Conservation (phyloP, 2,113 vertebrate species). For the Plecturocebus donacophilus region DNA sequence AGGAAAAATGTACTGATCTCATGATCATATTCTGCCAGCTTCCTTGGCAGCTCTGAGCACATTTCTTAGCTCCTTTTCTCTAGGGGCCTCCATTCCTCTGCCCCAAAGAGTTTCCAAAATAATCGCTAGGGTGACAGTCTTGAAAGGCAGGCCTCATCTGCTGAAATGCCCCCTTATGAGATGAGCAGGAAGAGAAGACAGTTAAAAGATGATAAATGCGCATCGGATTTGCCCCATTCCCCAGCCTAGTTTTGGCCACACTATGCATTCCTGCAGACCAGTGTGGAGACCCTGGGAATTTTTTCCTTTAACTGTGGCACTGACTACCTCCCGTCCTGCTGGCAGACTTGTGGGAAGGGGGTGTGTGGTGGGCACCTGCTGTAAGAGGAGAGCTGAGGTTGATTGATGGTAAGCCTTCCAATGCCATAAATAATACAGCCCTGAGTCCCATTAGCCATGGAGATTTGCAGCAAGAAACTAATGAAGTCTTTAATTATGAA, state of each 20-base stretch:
- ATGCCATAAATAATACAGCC: background rate
- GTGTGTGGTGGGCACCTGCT: background rate
- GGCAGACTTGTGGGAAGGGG: background rate
- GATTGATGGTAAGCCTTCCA: background rate
- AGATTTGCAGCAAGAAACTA: slow-evolving; percentile 55
- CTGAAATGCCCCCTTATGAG: background rate
- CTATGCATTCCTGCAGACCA: background rate
- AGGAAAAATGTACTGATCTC: slow-evolving; percentile 64
- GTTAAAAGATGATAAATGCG: background rate
- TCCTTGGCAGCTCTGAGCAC: slow-evolving; percentile 33
- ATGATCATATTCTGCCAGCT: slow-evolving; percentile 21
- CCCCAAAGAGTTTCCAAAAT: background rate
- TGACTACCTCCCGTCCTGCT: background rate
- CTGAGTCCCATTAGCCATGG: background rate
- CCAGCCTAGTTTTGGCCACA: background rate
- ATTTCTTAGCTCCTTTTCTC: background rate
- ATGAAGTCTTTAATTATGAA: slow-evolving; percentile 68
- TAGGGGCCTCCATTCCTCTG: background rate
- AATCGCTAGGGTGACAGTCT: background rate
- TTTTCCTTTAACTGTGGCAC: background rate
- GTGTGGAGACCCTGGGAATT: background rate
- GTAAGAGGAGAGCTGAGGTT: background rate
- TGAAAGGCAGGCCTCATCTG: background rate
- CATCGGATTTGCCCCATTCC: background rate
- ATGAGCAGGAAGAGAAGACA: slow-evolving; percentile 33